Conservation (phyloP, 2,113 vertebrate genomes). For the Lycaon pictus region DNA sequence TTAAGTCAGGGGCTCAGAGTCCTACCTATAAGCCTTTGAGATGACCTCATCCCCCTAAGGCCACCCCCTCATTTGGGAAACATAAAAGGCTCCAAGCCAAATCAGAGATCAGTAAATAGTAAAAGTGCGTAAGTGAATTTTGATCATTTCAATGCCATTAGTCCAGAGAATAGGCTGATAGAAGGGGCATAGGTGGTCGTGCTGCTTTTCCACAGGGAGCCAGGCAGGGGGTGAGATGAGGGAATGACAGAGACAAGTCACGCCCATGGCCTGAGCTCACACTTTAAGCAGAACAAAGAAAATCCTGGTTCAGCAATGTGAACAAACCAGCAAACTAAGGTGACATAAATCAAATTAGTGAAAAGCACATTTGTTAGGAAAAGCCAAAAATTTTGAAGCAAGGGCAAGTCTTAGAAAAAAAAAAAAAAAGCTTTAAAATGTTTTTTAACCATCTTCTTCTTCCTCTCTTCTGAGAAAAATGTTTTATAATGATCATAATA, state of each 20-base stretch:
- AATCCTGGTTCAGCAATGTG: not conserved
- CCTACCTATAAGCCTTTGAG: not conserved
- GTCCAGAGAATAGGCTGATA: not conserved
- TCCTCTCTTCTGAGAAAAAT: constrained; percentile 7
- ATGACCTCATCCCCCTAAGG: not conserved
- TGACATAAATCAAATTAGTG: not conserved
- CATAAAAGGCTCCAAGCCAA: not conserved
- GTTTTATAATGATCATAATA: not conserved
- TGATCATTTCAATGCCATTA: not conserved
- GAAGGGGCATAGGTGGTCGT: not conserved
- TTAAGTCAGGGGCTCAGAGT: fast-evolving
- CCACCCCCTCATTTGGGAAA: not conserved
- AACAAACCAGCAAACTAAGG: not conserved
- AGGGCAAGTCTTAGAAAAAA: not conserved
- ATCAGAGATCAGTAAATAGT: not conserved
- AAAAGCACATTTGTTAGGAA: not conserved
- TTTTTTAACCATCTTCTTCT: not conserved
- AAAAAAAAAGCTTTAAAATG: not conserved
- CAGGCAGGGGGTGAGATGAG: fast-evolving
- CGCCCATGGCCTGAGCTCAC: not conserved
- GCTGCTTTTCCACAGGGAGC: not conserved
- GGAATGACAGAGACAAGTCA: not conserved
- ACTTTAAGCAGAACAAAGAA: not conserved
- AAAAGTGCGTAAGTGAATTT: not conserved
- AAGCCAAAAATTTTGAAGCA: not conserved